Percentiles rank a stretch among this genome's conserved stretches.
These are phyloP conservation scores for Spodoptera litura DNA, from an alignment of 1,140 invertebrate genomes.

Conservation along the genomic window DNA sequence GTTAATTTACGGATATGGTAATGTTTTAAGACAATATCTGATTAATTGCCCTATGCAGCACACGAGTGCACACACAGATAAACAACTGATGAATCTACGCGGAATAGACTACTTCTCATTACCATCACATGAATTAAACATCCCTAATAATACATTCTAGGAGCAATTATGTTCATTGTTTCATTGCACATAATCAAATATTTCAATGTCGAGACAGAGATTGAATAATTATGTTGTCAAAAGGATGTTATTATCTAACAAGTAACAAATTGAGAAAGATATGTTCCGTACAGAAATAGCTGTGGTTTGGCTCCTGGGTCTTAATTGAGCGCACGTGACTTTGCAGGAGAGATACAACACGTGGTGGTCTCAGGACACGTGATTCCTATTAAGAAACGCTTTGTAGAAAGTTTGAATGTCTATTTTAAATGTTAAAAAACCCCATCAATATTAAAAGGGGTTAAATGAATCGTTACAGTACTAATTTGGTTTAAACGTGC, in stretches of 20 bases:
- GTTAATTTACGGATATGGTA: constrained; percentile 1
- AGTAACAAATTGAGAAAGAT: constrained; percentile 43
- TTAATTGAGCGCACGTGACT: constrained; percentile 47
- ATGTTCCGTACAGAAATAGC: constrained; percentile 40
- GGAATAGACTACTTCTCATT: constrained; percentile 18
- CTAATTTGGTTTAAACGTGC: too few species aligned
- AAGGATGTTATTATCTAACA: constrained; percentile 32
- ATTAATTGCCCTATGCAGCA: constrained; percentile 10
- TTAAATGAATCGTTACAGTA: too few species aligned
- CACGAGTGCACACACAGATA: constrained; percentile 16
- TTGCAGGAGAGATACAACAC: constrained; percentile 43
- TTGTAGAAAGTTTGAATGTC: constrained; percentile 24
- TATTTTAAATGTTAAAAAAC: background rate
- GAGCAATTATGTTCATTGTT: constrained; percentile 33
- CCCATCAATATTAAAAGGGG: background rate
- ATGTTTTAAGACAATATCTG: constrained; percentile 12
- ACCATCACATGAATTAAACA: constrained; percentile 33
- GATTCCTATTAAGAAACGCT: constrained; percentile 34
- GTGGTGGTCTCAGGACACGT: constrained; percentile 34
- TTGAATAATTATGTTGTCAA: constrained; percentile 29
- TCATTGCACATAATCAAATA: constrained; percentile 24
- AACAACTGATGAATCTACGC: constrained; percentile 6
- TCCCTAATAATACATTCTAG: constrained; percentile 26
- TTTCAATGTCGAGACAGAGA: constrained; percentile 5
- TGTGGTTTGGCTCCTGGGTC: constrained; percentile 38